Evolutionary conservation across 2,797 vertebrate genomes (phyloP).

Genomic region (Lepidocolaptes lacrymiger): DNA sequence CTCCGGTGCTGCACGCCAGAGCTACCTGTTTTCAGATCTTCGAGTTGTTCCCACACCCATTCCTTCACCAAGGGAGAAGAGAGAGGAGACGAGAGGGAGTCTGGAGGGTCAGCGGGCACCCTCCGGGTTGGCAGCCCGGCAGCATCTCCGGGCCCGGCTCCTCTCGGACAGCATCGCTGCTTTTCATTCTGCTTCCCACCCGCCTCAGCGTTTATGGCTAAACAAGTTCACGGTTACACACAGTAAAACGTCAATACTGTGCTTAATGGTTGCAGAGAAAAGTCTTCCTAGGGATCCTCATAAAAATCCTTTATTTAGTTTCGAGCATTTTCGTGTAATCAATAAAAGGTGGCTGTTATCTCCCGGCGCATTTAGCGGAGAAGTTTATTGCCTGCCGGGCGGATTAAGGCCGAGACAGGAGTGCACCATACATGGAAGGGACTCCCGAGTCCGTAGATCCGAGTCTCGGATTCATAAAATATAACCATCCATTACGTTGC

Average conservation of each 20-base stretch:
- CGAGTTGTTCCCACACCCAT: background rate
- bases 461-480: constrained; percentile 79
- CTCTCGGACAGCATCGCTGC: background rate
- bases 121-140: background rate
- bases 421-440: constrained; percentile 81
- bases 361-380: constrained; percentile 64
- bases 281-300: constrained; percentile 47
- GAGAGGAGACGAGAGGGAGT: background rate
- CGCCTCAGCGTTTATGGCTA: background rate
- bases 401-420: constrained; percentile 70
- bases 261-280: constrained; percentile 3
- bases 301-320: constrained; percentile 67
- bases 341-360: constrained; percentile 71
- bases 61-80: no score
- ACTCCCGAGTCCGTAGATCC: constrained; percentile 70
- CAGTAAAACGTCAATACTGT: constrained; percentile 11
- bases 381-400: constrained; percentile 70
- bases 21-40: background rate
- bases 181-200: background rate
- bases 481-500: constrained; percentile 80
- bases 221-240: constrained; percentile 50
- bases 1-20: background rate
- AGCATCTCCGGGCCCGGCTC: background rate
- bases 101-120: no score
- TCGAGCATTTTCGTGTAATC: constrained; percentile 61